Conservation (phyloP, 2,888 invertebrate genomes). For the Tuta absoluta region DNA sequence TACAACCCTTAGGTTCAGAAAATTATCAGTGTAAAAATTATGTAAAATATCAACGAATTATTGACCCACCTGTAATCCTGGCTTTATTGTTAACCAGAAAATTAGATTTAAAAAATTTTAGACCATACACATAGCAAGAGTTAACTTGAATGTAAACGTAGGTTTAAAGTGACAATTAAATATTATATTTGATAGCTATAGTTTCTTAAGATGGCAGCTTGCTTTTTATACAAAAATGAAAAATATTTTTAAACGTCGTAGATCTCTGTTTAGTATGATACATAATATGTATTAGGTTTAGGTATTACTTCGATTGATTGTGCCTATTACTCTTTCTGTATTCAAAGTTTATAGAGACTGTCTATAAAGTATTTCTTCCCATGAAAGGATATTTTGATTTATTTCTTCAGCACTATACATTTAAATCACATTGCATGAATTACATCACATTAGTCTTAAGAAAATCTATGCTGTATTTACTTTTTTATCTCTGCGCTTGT, state of each 20-base stretch:
- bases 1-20: not conserved
- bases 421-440: not conserved
- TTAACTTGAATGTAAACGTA: not conserved
- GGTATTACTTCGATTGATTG: not conserved
- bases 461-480: not conserved
- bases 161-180: not conserved
- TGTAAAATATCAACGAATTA: conserved; percentile 5
- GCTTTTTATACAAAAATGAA: conserved; percentile 26
- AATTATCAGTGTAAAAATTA: not conserved
- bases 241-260: conserved; percentile 20
- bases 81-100: not conserved
- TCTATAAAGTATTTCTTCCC: not conserved
- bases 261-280: conserved; percentile 24
- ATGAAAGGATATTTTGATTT: not conserved
- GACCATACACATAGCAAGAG: not conserved
- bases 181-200: not conserved
- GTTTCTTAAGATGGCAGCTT: conserved; percentile 18
- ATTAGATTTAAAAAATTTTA: not conserved
- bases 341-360: conserved; percentile 2
- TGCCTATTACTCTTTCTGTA: conserved; percentile 5
- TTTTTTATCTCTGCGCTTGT: not conserved
- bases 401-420: not conserved
- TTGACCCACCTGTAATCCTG: conserved; percentile 12
- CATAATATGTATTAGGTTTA: conserved; percentile 18
- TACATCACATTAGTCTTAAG: not conserved